A percentile compares a stretch with the other conserved stretches of the same genome.
Conservation (phyloP, 2,888 invertebrate species). For the Eumerus sabulonum region DNA sequence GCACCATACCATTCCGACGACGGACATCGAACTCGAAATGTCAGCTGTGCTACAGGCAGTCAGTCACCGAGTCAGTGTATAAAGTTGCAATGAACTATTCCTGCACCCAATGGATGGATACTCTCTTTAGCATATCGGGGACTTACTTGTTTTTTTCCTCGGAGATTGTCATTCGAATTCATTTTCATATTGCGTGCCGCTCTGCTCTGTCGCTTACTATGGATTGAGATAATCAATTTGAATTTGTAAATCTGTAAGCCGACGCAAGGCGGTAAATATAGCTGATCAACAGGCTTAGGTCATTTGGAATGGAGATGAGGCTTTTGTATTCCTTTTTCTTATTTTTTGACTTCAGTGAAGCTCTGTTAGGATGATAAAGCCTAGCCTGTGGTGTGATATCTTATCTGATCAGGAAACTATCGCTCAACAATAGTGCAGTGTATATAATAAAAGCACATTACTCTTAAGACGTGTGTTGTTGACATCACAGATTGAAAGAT, state of each 20-base stretch:
- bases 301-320: slow-evolving; percentile 26
- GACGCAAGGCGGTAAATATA: slow-evolving; percentile 35
- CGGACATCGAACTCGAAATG: slow-evolving; percentile 30
- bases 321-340: too few relatives aligned
- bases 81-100: slow-evolving; percentile 57
- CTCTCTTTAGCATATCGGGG: slow-evolving; percentile 52
- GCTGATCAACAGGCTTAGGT: slow-evolving; percentile 4
- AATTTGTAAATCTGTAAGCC: slow-evolving; percentile 40
- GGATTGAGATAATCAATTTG: slow-evolving; percentile 60
- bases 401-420: too few relatives aligned
- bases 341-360: too few relatives aligned
- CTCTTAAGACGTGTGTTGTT: too few relatives aligned
- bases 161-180: background rate
- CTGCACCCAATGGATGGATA: slow-evolving; percentile 3
- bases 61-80: background rate
- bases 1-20: slow-evolving; percentile 16
- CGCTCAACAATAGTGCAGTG: too few relatives aligned
- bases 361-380: too few relatives aligned
- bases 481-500: too few relatives aligned
- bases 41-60: background rate
- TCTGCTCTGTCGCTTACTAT: slow-evolving; percentile 32
- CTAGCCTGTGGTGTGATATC: too few relatives aligned
- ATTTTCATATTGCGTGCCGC: slow-evolving; percentile 13
- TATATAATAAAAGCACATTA: too few relatives aligned
- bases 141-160: slow-evolving; percentile 16